Percentiles rank a stretch among this genome's conserved stretches.
Conservation (phyloP, 2,888 invertebrate species). For the Melangyna quadrimaculata region DNA sequence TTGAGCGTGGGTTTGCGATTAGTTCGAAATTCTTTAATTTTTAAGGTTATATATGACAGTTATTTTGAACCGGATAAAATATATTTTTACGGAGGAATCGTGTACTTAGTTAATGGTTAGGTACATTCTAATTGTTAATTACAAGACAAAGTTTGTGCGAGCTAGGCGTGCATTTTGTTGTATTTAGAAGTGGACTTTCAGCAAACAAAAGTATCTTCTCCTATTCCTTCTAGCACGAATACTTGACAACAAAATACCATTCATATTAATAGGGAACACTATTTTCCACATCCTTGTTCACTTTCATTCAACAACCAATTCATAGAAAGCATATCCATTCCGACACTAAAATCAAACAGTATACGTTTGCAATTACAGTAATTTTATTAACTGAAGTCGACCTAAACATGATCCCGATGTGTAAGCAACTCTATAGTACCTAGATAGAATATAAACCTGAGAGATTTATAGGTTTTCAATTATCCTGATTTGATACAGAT, state of each 20-base stretch:
- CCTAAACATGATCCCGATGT: background rate
- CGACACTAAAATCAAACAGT: background rate
- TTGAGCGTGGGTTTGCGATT: background rate
- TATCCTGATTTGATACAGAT: slow-evolving; percentile 31
- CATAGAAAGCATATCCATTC: background rate
- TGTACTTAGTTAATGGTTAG: too few relatives aligned
- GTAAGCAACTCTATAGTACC: slow-evolving; percentile 1
- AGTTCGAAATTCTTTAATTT: background rate
- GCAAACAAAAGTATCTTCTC: too few relatives aligned
- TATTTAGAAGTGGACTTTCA: too few relatives aligned
- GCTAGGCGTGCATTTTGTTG: too few relatives aligned
- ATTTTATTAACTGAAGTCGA: slow-evolving; percentile 20
- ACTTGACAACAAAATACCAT: background rate
- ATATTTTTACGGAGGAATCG: too few relatives aligned
- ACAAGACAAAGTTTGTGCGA: too few relatives aligned
- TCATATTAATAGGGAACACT: background rate
- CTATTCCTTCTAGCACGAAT: too few relatives aligned
- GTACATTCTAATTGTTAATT: too few relatives aligned
- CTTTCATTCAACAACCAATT: background rate
- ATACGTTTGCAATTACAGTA: slow-evolving; percentile 31
- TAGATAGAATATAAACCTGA: slow-evolving; percentile 1
- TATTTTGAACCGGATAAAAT: too few relatives aligned
- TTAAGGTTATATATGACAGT: background rate
- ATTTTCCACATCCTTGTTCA: background rate
- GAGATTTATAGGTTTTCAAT: slow-evolving; percentile 35